A percentile compares a stretch with the other conserved stretches of the same genome.
These are phyloP conservation scores for Noctua janthe DNA, from an alignment of 2,888 invertebrate genomes.

Conservation along the genomic window DNA sequence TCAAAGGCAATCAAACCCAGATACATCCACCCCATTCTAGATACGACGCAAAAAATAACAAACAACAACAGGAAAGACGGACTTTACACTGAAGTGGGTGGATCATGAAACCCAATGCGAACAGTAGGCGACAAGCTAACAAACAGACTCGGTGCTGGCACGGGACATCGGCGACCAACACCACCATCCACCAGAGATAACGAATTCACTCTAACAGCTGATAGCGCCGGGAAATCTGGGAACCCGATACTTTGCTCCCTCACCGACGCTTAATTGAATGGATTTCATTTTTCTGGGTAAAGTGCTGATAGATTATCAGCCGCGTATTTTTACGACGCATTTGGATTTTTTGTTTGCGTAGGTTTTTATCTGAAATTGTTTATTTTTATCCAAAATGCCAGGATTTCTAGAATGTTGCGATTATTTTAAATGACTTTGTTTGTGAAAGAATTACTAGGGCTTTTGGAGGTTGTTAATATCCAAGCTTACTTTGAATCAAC, in stretches of 20 bases:
- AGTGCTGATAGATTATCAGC: slow-evolving; percentile 35
- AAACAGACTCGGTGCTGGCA: slow-evolving; percentile 50
- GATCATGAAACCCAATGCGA: slow-evolving; percentile 50
- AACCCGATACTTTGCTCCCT: slow-evolving; percentile 38
- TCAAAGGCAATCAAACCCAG: neutral
- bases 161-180: slow-evolving; percentile 63
- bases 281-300: slow-evolving; percentile 15
- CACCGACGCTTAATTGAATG: slow-evolving; percentile 3
- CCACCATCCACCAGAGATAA: slow-evolving; percentile 57
- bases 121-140: slow-evolving; percentile 40
- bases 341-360: slow-evolving; percentile 26
- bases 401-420: neutral
- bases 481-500: neutral
- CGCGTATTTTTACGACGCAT: slow-evolving; percentile 10
- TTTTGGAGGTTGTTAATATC: neutral
- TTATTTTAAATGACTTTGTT: neutral
- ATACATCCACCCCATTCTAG: neutral
- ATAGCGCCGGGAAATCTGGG: slow-evolving; percentile 49
- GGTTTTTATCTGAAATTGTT: slow-evolving; percentile 20
- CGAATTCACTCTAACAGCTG: slow-evolving; percentile 36
- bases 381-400: slow-evolving; percentile 7
- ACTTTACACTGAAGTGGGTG: slow-evolving; percentile 58
- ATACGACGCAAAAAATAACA: neutral
- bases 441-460: neutral
- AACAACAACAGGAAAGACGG: slow-evolving; percentile 16